phyloP scores from a whole-genome alignment of 2,797 vertebrate genomes.

The Pyrocephalus nanus region DNA sequence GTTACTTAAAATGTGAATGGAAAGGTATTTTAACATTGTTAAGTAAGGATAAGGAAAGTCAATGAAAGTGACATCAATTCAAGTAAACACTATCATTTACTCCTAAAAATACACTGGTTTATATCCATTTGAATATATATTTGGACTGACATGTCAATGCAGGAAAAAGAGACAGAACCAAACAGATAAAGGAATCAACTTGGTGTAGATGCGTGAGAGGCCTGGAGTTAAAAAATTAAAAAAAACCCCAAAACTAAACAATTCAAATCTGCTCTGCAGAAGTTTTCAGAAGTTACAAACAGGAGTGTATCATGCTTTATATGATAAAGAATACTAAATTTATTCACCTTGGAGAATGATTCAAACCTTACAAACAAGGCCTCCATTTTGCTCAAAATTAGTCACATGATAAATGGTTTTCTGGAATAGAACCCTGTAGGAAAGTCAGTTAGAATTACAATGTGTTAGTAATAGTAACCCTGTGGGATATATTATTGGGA shows the following conservation, averaged over 20 bases:
- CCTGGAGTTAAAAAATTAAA: not conserved
- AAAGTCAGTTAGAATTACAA: constrained; percentile 6
- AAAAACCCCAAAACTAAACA: not conserved
- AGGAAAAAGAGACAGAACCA: not conserved
- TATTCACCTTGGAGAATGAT: not conserved
- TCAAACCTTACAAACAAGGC: not conserved
- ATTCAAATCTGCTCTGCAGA: not conserved
- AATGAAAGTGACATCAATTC: not conserved
- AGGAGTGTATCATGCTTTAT: not conserved
- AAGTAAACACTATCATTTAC: not conserved
- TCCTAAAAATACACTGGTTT: not conserved
- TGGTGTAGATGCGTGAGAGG: not conserved
- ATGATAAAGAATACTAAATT: not conserved
- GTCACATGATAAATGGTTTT: not conserved
- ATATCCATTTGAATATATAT: not conserved
- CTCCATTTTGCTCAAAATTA: constrained; percentile 18
- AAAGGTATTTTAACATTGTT: not conserved
- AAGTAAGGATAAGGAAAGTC: not conserved
- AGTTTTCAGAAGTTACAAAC: not conserved
- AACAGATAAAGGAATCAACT: not conserved
- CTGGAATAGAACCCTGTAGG: not conserved
- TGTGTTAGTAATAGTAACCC: not conserved
- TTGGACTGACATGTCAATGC: accelerated
- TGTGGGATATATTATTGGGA: not conserved
- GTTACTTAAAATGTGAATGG: not conserved